Conservation (phyloP, 2,888 invertebrate species). For the Dorcus parallelipipedus region DNA sequence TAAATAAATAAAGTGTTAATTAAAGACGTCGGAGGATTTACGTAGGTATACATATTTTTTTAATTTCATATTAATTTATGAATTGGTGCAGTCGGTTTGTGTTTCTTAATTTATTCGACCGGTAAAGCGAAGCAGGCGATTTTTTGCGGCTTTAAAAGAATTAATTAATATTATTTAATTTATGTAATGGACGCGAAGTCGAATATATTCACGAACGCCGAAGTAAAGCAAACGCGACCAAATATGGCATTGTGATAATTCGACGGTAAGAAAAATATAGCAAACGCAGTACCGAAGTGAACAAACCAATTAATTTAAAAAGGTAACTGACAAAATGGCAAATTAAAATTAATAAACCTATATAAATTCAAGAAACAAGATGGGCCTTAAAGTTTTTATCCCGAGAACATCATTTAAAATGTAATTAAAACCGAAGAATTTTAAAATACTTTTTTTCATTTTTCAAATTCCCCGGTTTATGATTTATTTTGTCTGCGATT, state of each 20-base stretch:
- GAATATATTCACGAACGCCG: neutral
- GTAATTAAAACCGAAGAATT: constrained; percentile 45
- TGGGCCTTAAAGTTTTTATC: constrained; percentile 24
- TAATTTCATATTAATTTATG: too few relatives aligned
- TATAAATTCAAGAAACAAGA: constrained; percentile 44
- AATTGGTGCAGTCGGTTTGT: too few relatives aligned
- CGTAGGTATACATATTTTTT: too few relatives aligned
- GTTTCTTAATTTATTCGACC: too few relatives aligned
- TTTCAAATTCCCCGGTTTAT: constrained; percentile 46
- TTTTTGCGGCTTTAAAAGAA: too few relatives aligned
- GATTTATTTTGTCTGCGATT: constrained; percentile 51
- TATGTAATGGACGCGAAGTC: too few relatives aligned
- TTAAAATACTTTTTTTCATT: constrained; percentile 40
- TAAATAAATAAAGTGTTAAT: too few relatives aligned
- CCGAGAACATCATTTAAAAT: constrained; percentile 25
- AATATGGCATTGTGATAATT: neutral
- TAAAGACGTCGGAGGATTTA: too few relatives aligned
- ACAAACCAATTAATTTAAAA: constrained; percentile 14
- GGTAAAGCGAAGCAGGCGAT: too few relatives aligned
- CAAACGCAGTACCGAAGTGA: constrained; percentile 1
- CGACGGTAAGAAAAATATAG: neutral
- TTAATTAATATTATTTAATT: too few relatives aligned
- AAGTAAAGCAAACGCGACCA: neutral
- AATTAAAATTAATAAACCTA: constrained; percentile 51
- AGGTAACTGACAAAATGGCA: constrained; percentile 27